Conservation (phyloP, 2,113 vertebrate genomes). For the Pongo abelii region DNA sequence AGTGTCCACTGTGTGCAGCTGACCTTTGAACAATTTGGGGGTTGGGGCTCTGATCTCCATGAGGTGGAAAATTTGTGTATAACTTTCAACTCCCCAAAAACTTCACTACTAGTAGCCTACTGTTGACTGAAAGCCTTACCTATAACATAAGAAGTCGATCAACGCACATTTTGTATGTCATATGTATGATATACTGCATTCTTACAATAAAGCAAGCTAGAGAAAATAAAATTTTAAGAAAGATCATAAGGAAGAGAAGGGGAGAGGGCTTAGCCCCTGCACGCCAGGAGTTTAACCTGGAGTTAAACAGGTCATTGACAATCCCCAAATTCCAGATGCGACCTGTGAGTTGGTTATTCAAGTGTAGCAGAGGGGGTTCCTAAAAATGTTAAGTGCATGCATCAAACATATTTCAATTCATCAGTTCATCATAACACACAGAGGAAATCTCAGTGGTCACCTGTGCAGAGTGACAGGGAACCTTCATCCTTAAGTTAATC, state of each 20-base stretch:
- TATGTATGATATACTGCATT: neutral
- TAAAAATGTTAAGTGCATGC: neutral
- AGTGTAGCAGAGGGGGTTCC: neutral
- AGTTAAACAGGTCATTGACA: neutral
- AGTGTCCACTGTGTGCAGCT: neutral
- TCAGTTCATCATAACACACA: neutral
- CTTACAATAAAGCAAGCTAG: neutral
- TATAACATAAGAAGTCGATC: neutral
- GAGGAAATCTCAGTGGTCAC: neutral
- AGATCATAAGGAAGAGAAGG: neutral
- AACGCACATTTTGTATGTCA: neutral
- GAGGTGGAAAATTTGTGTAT: neutral
- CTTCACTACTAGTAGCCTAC: neutral
- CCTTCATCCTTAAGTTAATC: neutral
- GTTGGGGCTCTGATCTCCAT: neutral
- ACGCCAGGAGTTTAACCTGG: neutral
- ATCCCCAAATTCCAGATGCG: neutral
- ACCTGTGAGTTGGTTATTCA: neutral
- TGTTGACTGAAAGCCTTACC: neutral
- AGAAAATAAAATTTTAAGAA: neutral
- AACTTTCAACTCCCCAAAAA: neutral
- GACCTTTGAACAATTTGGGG: neutral
- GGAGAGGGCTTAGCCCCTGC: neutral
- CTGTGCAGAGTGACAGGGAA: neutral
- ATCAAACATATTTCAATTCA: neutral